Evolutionary conservation across 2,888 invertebrate genomes (phyloP).

Genomic region (Melanargia galathea): DNA sequence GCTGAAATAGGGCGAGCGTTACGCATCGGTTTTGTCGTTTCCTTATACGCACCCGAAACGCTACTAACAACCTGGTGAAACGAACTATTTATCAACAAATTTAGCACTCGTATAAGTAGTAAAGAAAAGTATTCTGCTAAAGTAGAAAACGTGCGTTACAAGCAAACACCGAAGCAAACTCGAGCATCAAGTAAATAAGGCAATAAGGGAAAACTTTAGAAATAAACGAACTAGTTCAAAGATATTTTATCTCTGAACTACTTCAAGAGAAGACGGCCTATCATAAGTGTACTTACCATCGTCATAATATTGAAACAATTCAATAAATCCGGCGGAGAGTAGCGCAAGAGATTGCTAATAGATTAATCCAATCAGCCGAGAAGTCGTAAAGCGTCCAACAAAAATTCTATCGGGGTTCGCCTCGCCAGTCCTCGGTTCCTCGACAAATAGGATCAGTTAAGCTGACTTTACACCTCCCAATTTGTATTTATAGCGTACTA

Average conservation of each 20-base stretch:
- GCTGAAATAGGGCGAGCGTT: too few species aligned
- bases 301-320: conserved; percentile 34
- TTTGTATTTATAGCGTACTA: conserved; percentile 7
- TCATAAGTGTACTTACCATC: conserved; percentile 20
- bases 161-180: neutral
- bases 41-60: too few species aligned
- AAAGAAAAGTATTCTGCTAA: too few species aligned
- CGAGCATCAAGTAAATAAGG: conserved; percentile 6
- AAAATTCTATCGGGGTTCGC: conserved; percentile 29
- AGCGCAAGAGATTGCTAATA: conserved; percentile 40
- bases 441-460: conserved; percentile 20
- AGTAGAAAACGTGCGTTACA: neutral
- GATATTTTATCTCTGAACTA: too few species aligned
- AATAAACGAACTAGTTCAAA: conserved; percentile 21
- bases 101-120: neutral
- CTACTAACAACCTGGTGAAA: too few species aligned
- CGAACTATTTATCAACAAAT: too few species aligned
- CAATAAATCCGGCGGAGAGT: conserved; percentile 29
- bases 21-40: too few species aligned
- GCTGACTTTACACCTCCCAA: conserved; percentile 3
- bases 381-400: conserved; percentile 35
- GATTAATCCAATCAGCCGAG: conserved; percentile 40
- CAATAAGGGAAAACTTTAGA: conserved; percentile 16
- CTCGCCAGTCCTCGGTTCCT: conserved; percentile 10
- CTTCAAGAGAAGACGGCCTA: conserved; percentile 23